Conservation (phyloP, 2,113 vertebrate species). For the Gallinago jamesoni region DNA sequence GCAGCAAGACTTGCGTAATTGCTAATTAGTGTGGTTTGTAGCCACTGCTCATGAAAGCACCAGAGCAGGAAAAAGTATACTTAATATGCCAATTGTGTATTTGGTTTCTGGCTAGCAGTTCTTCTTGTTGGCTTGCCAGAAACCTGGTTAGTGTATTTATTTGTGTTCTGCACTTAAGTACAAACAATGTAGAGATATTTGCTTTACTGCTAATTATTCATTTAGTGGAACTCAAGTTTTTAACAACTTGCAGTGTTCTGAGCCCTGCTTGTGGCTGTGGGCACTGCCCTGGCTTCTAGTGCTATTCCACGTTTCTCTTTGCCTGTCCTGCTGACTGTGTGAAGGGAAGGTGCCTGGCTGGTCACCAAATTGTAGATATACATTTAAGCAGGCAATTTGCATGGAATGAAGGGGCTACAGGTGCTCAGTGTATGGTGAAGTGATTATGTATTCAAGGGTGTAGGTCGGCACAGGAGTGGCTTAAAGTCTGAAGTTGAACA, state of each 20-base stretch:
- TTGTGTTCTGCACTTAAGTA: neutral
- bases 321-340: fast-evolving
- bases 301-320: neutral
- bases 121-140: neutral
- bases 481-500: neutral
- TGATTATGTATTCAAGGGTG: neutral
- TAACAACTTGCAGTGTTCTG: neutral
- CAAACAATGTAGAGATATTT: neutral
- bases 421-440: neutral
- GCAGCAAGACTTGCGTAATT: neutral
- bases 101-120: neutral
- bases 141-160: neutral
- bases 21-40: constrained; percentile 6
- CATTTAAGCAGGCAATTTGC: neutral
- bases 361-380: neutral
- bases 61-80: neutral
- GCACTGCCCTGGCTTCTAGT: fast-evolving
- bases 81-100: neutral
- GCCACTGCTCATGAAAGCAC: neutral
- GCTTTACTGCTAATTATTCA: neutral
- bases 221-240: neutral
- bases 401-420: neutral
- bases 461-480: neutral
- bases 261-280: neutral
- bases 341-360: neutral